Conservation (phyloP, 2,113 vertebrate genomes). For the Plecturocebus donacophilus region DNA sequence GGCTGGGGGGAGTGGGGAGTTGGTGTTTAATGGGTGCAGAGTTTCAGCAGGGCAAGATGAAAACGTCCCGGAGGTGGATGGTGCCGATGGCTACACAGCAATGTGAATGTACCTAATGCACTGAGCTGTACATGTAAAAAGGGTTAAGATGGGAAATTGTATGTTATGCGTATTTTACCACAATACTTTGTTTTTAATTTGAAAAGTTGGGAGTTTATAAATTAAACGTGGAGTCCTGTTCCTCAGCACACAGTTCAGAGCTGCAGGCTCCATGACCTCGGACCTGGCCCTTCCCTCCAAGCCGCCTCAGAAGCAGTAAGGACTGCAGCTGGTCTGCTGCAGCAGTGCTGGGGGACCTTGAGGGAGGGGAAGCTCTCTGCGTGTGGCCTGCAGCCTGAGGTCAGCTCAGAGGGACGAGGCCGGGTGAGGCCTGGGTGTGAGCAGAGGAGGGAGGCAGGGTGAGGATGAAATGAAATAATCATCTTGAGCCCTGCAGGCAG, state of each 20-base stretch:
- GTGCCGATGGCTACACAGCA: not conserved
- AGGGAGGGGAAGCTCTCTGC: not conserved
- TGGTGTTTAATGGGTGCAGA: not conserved
- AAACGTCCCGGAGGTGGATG: not conserved
- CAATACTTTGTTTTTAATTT: not conserved
- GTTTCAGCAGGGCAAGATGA: not conserved
- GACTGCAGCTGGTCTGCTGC: not conserved
- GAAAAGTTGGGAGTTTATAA: not conserved
- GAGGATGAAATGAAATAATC: not conserved
- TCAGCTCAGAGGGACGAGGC: not conserved
- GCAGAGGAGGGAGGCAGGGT: too few species aligned
- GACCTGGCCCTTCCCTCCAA: not conserved
- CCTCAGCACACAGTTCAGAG: not conserved
- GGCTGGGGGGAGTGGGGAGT: too few species aligned
- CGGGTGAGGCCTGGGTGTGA: fast-evolving
- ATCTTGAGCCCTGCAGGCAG: not conserved
- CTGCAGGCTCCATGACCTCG: fast-evolving
- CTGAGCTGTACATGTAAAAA: not conserved
- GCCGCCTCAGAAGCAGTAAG: not conserved
- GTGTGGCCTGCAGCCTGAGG: not conserved
- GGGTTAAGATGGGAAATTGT: not conserved
- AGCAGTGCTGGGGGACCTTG: not conserved
- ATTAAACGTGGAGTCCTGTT: not conserved
- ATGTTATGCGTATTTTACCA: not conserved
- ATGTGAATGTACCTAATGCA: not conserved